Evolutionary conservation across 2,113 vertebrate species (phyloP).

Genomic region (Cebus imitator): DNA sequence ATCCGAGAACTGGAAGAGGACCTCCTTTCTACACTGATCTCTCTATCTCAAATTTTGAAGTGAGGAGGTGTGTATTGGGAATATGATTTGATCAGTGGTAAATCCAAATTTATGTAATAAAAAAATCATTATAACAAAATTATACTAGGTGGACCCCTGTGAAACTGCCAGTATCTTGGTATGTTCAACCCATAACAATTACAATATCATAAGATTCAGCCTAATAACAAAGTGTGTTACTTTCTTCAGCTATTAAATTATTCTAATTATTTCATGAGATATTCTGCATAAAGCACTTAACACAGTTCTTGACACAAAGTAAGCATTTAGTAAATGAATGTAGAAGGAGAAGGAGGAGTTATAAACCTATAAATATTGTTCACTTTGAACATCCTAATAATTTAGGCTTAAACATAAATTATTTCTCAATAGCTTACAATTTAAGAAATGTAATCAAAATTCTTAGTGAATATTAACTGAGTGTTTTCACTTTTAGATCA

Average conservation of each 20-base stretch:
- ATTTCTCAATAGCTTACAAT: constrained; percentile 24
- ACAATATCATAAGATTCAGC: neutral
- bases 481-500: neutral
- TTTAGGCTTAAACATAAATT: neutral
- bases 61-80: neutral
- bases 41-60: neutral
- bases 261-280: neutral
- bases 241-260: constrained; percentile 31
- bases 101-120: neutral
- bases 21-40: neutral
- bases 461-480: neutral
- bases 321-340: neutral
- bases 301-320: too few species aligned
- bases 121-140: neutral
- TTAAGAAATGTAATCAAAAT: neutral
- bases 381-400: constrained; percentile 11
- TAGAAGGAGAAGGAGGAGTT: neutral
- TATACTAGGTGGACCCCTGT: neutral
- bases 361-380: neutral
- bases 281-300: neutral
- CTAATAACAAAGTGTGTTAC: neutral
- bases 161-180: neutral
- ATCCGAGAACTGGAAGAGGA: neutral
- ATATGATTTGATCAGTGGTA: neutral
- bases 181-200: neutral